Base-by-base conservation (phyloP, 2,888 invertebrate species). In the Sycophila texana region DNA sequence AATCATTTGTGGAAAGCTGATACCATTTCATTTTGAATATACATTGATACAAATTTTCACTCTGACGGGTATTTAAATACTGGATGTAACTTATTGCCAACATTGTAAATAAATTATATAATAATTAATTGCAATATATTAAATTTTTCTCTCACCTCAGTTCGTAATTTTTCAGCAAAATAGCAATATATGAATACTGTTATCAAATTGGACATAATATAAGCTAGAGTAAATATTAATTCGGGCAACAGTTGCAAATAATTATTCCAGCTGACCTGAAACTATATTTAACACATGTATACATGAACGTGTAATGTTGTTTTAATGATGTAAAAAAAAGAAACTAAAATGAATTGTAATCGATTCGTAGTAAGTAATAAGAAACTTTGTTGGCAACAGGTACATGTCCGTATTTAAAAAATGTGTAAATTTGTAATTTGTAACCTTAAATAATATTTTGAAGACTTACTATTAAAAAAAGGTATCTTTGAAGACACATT, bases 11-110 rank as follows among this genome's bases (percentile, higher is more conserved):
- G 5, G 80, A 14, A 0, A 84, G 72, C 5, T 84, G 81, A 74
- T 83, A 87, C 87, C 87, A 87, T 0, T 81, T 75, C 5, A 83
- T 81, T 1, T 83, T 74, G 55, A 85, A 86, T 10, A 83, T 81
- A 7, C 83, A 76, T 5, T 77, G 14, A 18, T 81, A 75, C 20
- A 87, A 71, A n/a, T 71, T 66, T 10, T 71, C 75, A 39, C 85
- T 84, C 87, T 87, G 71, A 79, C 16, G 22, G 4, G 57, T 47
- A 57, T 4, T 68, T 57, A 1, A 4, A 74, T 51, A 60, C 49
- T n/a, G 20, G n/a, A 51, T 72, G 4, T 16, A 58, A n/a, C n/a
- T n/a, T n/a, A n/a, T n/a, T n/a, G n/a, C n/a, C n/a, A n/a, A n/a
- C n/a, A n/a, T n/a, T n/a, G n/a, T n/a, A n/a, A n/a, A n/a, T n/a